phyloP scores from a whole-genome alignment of 1,140 invertebrate species.

The Colletes latitarsis region DNA sequence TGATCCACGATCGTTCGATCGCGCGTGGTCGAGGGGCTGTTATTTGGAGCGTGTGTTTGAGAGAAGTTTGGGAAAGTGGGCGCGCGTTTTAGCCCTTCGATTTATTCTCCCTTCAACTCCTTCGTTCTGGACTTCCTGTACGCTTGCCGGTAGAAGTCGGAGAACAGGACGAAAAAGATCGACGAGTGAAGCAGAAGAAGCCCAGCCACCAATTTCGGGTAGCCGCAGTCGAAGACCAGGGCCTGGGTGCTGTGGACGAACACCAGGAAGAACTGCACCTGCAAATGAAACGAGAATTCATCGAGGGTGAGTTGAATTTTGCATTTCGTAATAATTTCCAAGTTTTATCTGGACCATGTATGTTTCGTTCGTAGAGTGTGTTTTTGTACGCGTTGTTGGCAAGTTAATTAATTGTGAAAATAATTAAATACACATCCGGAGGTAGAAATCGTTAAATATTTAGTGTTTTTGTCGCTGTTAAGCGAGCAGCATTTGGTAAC shows the following conservation, averaged over 20 bases:
- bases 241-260: conserved; percentile 89
- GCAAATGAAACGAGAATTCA: conserved; percentile 61
- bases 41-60: not conserved
- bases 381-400: no score
- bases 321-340: no score
- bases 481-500: conserved; percentile 14
- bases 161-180: conserved; percentile 95
- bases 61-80: not conserved
- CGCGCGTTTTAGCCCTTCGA: not conserved
- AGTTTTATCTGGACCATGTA: no score
- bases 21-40: no score
- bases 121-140: conserved; percentile 80
- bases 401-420: no score
- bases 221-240: conserved; percentile 87
- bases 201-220: conserved; percentile 88
- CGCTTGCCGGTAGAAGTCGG: conserved; percentile 94
- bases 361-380: no score
- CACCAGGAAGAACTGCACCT: conserved; percentile 90
- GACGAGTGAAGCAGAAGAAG: conserved; percentile 92
- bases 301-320: conserved; percentile 19
- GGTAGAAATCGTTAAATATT: not conserved
- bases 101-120: conserved; percentile 77
- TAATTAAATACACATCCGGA: no score
- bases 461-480: not conserved
- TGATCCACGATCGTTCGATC: conserved; percentile 17